phyloP scores from a whole-genome alignment of 2,888 invertebrate species.

The Ectropis crepuscularia region DNA sequence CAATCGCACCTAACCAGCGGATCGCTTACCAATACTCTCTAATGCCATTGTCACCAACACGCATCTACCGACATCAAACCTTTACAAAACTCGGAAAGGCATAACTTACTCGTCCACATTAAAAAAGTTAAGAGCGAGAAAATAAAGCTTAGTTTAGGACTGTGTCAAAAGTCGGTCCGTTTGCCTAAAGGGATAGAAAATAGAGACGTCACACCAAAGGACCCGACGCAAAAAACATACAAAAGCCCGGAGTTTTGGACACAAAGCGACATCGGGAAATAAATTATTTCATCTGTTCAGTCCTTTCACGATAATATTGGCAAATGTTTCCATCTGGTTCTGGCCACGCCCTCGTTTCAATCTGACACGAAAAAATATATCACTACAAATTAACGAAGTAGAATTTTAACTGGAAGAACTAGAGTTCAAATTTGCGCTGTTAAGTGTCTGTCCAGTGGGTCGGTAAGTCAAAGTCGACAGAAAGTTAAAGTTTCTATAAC shows the following conservation, averaged over 20 bases:
- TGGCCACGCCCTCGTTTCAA: conserved; percentile 76
- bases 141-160: conserved; percentile 38
- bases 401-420: conserved; percentile 18
- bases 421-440: conserved; percentile 42
- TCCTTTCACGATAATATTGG: conserved; percentile 84
- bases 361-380: conserved; percentile 53
- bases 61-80: conserved; percentile 64
- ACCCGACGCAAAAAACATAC: conserved; percentile 77
- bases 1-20: conserved; percentile 53
- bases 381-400: conserved; percentile 20
- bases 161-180: conserved; percentile 62
- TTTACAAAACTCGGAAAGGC: conserved; percentile 42
- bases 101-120: conserved; percentile 31
- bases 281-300: conserved; percentile 84
- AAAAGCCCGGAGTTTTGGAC: conserved; percentile 79
- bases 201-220: conserved; percentile 80
- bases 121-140: conserved; percentile 22
- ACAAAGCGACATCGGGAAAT: conserved; percentile 83
- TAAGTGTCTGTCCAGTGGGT: conserved; percentile 52
- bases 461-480: conserved; percentile 76
- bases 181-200: conserved; percentile 73
- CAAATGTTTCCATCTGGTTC: conserved; percentile 84
- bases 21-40: conserved; percentile 77
- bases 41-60: conserved; percentile 80
- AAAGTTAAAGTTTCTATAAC: conserved; percentile 73